Conservation (phyloP, 2,797 vertebrate species). For the Phataginus tetradactyla region DNA sequence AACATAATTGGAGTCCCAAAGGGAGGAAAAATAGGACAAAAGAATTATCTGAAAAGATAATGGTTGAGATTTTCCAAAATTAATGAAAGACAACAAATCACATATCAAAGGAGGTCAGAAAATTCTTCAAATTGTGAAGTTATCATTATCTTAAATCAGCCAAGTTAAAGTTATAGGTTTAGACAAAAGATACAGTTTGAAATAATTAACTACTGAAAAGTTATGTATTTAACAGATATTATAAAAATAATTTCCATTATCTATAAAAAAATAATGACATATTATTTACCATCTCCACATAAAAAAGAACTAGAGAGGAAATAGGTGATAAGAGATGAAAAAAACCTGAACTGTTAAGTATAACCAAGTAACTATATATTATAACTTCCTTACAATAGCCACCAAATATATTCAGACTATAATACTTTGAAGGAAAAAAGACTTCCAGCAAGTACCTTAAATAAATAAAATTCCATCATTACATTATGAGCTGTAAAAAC, state of each 20-base stretch:
- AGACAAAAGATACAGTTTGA: background rate
- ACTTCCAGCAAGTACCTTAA: slow-evolving; percentile 26
- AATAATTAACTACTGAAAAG: slow-evolving; percentile 20
- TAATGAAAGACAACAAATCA: background rate
- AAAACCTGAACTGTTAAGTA: background rate
- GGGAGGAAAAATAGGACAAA: background rate
- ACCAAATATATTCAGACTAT: background rate
- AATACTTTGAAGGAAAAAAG: background rate
- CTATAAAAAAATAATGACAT: slow-evolving; percentile 8
- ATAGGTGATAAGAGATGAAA: background rate
- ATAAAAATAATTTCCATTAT: slow-evolving; percentile 7
- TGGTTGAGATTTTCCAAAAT: background rate
- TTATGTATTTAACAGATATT: background rate
- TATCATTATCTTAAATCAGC: background rate
- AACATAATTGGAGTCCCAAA: background rate
- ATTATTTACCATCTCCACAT: background rate
- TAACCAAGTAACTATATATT: background rate
- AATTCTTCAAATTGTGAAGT: background rate
- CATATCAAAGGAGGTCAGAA: background rate
- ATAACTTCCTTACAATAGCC: background rate
- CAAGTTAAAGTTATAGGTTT: slow-evolving; percentile 26
- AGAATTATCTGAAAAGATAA: slow-evolving; percentile 10
- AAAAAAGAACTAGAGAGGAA: slow-evolving; percentile 26
- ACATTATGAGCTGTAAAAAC: background rate
- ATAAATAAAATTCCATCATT: background rate